Evolutionary conservation across 2,888 invertebrate species (phyloP).

Genomic region (Agrilus cyanescens): DNA sequence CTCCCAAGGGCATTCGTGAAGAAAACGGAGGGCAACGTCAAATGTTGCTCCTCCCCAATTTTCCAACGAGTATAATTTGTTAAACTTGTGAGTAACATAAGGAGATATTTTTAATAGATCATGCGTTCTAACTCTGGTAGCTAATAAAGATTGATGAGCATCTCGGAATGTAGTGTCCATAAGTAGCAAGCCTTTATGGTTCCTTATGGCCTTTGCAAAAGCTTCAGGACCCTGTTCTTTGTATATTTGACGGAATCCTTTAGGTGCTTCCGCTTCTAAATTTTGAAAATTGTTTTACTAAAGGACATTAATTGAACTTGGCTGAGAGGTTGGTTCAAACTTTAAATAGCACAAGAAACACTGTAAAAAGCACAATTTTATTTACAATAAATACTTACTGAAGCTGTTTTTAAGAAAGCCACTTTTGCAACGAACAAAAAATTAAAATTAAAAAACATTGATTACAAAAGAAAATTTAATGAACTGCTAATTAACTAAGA

Average conservation of each 20-base stretch:
- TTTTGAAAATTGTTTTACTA: constrained; percentile 3
- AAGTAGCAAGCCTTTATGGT: constrained; percentile 74
- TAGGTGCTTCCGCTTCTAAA: constrained; percentile 50
- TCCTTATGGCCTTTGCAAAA: constrained; percentile 88
- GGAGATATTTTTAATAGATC: constrained; percentile 88
- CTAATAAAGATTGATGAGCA: constrained; percentile 94
- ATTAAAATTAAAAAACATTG: no score
- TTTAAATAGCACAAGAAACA: no score
- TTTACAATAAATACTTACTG: no score
- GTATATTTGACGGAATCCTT: constrained; percentile 77
- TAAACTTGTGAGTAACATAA: constrained; percentile 88
- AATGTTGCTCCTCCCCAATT: constrained; percentile 99
- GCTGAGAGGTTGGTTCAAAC: no score
- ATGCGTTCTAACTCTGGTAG: constrained; percentile 87
- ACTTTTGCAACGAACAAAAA: no score
- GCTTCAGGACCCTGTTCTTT: constrained; percentile 83
- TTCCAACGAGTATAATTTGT: constrained; percentile 78
- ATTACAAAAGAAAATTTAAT: no score
- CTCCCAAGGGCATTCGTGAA: constrained; percentile 99
- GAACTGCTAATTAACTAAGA: no score
- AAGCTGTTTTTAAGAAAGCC: no score
- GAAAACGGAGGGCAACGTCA: constrained; percentile 90
- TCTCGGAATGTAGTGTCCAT: constrained; percentile 99
- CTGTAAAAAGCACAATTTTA: no score
- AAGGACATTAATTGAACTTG: no score